phyloP scores from a whole-genome alignment of 2,888 invertebrate genomes.

The Parnassius smintheus region DNA sequence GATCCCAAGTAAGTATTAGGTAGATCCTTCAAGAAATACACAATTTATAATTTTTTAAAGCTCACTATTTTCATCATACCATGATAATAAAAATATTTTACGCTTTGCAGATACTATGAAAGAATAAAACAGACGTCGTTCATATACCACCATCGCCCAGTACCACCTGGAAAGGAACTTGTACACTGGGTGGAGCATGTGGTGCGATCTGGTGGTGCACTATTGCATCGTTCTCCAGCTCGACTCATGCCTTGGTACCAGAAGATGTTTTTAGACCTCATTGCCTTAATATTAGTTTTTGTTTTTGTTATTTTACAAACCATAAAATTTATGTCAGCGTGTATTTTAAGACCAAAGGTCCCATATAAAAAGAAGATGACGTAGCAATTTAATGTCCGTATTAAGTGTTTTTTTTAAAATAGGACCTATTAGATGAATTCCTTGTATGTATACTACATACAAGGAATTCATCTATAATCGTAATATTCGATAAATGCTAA shows the following conservation, averaged over 20 bases:
- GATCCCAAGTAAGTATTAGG: constrained; percentile 38
- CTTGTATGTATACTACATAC: too few relatives aligned
- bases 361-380: too few relatives aligned
- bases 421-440: too few relatives aligned
- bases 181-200: constrained; percentile 58
- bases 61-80: not conserved
- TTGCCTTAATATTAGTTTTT: constrained; percentile 30
- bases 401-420: too few relatives aligned
- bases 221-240: constrained; percentile 50
- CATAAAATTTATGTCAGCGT: not conserved
- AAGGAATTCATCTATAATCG: too few relatives aligned
- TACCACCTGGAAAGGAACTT: constrained; percentile 44
- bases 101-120: constrained; percentile 43
- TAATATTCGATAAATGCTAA: too few relatives aligned
- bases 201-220: constrained; percentile 48
- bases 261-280: constrained; percentile 50
- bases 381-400: too few relatives aligned
- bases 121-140: constrained; percentile 43
- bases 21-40: too few relatives aligned
- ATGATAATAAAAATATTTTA: too few relatives aligned
- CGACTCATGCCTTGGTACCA: constrained; percentile 49
- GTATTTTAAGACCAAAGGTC: too few relatives aligned
- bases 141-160: constrained; percentile 36
- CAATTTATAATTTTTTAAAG: not conserved
- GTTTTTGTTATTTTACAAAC: not conserved